These are phyloP conservation scores for Xestia xanthographa DNA, from an alignment of 2,888 invertebrate species.

Conservation along the genomic window DNA sequence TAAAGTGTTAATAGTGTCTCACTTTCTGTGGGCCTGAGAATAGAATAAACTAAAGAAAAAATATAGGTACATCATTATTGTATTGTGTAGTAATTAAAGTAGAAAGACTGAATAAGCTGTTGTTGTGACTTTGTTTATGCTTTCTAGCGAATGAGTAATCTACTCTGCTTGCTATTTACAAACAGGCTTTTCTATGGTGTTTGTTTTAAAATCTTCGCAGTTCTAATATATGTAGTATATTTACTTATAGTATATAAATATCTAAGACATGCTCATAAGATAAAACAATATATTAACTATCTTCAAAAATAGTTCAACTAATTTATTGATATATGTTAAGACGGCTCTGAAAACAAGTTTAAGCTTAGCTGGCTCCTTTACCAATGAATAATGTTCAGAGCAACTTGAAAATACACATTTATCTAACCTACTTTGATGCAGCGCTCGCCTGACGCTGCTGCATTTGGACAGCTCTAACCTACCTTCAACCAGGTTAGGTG, in stretches of 20 bases:
- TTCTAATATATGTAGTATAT: not conserved
- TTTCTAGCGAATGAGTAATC: conserved; percentile 13
- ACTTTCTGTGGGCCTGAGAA: not conserved
- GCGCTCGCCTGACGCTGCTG: not conserved
- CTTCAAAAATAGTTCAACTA: not conserved
- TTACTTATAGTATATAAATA: not conserved
- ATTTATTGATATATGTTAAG: not conserved
- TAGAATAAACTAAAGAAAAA: no score
- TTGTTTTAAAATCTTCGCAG: not conserved
- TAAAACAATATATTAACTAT: not conserved
- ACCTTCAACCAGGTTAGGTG: not conserved
- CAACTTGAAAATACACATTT: not conserved
- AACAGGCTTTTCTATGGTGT: not conserved
- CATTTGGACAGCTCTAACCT: not conserved
- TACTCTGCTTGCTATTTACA: conserved; percentile 6
- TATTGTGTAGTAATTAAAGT: not conserved
- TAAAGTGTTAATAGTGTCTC: not conserved
- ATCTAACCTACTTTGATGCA: not conserved
- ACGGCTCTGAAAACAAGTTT: not conserved
- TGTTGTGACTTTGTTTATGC: not conserved
- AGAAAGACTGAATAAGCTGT: no score
- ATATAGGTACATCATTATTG: no score
- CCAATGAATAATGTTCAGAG: not conserved
- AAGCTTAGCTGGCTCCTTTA: not conserved
- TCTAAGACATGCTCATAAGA: not conserved